Base-by-base conservation (phyloP, 2,797 vertebrate genomes). In the Anguilla marmorata region DNA sequence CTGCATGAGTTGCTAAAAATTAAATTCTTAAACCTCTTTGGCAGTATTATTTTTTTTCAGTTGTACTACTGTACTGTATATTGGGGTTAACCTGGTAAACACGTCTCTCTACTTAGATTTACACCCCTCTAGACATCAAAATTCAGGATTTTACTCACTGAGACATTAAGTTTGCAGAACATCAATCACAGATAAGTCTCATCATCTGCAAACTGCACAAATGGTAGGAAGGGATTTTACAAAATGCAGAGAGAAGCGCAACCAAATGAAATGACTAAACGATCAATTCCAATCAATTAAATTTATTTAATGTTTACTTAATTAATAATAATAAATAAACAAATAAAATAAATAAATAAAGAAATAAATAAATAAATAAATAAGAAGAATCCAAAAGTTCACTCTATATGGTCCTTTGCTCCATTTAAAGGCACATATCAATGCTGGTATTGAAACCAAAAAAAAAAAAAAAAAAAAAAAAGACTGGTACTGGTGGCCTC, bases 201-300 rank as follows among this genome's bases (percentile, higher is more conserved):
- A 21, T 76, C 45, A 54, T 85, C 76, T 83, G 88, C 33, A 83
- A 83, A 8, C 56, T 86, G 41, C 41, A 45, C 41, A 45, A 45
- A 45, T 45, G 41, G 41, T 45, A 66, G 19, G 8, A 50, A 66
- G 76, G n/a, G 6, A 66, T 52, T 84, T 63, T 82, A 24, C 52
- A 2, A 60, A 58, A 85, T 52, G 14, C 16, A 56, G 24, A 19
- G 21, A 45, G 41, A 45, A 45, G 30, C 33, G 54, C 11, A 58
- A 11, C 79, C 50, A n/a, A 83, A 58, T 41, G 11, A 66, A 27
- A 83, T 27, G 1, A 72, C 48, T 50, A 72, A 72, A 63, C 14
- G 45, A 82, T 69, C 27, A 86, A 87, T 84, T 79, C 27, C 37
- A 54, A 86, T 83, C 30, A 54, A 72, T 84, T 50, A 72, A 37